Conservation (phyloP, 1,140 invertebrate species). For the Melipona quadrifasciata region DNA sequence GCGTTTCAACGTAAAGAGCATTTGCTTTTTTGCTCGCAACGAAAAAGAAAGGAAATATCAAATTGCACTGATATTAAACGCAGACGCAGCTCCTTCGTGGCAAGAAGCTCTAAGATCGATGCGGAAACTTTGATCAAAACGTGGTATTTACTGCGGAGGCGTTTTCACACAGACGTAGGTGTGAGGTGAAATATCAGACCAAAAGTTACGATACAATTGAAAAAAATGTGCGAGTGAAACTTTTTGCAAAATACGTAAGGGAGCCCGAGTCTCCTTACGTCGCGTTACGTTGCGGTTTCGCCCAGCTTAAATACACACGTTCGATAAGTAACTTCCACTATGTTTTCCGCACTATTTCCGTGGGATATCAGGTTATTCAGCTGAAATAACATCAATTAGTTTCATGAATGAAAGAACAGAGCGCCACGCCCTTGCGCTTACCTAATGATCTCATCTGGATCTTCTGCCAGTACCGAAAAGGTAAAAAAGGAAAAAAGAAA, state of each 20-base stretch:
- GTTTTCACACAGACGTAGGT: neutral
- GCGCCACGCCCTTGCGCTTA: neutral
- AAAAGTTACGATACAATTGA: neutral
- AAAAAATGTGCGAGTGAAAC: neutral
- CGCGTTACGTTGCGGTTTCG: neutral
- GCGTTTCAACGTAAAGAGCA: neutral
- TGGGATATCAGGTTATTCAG: neutral
- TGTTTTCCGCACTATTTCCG: neutral
- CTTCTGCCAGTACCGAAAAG: slow-evolving; percentile 7
- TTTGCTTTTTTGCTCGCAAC: neutral
- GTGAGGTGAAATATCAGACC: neutral
- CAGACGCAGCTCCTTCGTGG: neutral
- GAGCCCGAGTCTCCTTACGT: neutral
- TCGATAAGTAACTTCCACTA: neutral
- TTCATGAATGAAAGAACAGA: neutral
- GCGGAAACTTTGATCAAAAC: neutral
- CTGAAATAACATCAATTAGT: neutral
- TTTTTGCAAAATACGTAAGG: neutral
- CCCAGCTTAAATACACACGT: neutral
- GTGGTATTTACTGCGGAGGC: neutral
- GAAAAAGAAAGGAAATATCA: neutral
- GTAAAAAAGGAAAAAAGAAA: neutral
- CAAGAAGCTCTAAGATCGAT: neutral
- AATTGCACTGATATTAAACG: neutral
- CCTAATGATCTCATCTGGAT: too few species aligned